Evolutionary conservation across 2,113 vertebrate genomes (phyloP), one percentile per base, ranked within the genome.

Genomic region (Passer montanus): DNA sequence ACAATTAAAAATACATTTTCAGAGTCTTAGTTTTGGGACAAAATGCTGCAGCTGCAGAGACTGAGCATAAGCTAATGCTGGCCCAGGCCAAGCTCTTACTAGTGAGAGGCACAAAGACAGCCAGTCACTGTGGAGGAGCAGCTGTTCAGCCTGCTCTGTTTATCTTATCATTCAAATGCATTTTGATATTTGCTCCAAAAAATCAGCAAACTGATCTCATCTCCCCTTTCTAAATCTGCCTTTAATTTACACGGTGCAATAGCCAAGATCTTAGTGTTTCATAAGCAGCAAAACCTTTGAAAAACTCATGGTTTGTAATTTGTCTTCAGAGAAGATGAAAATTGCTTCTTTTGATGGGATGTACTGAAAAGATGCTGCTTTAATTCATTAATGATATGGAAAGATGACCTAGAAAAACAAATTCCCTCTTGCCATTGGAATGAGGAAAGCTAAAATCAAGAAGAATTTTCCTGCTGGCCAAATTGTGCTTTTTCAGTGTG

Each of bases 141-240:
- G 95, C 95, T 97, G 95, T 77, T 95, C 93, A 78, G 87, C 75
- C 69, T 85, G 68, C 87, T 86, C 88, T 92, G 93, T 97, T 97
- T 97, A 93, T 96, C 95, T 97, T 96, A 96, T 94, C 60, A 75
- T 68, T 96, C 88, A 97, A 94, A 92, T 84, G 83, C 88, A 92
- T 95, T 96, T 96, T 92, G 82, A 85, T 95, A 92, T 95, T 95
- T 94, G 83, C 64, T 94, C 92, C 44, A 96, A 92, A 94, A 96
- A 87, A 86, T 93, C 92, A 92, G 87, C 95, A 95, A 87, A 92
- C 93, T 96, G 94, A 94, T 93, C 92, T 96, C 93, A 96, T 95
- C 85, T 84, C 76, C 90, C 69, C 62, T 87, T 90, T 74, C 88
- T 84, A 95, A 96, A 96, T 96, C 96, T 97, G 90, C 83, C 85